Percentiles rank a stretch among this genome's conserved stretches.
phyloP scores from a whole-genome alignment of 2,888 invertebrate species.

The Metallyticus violacea region DNA sequence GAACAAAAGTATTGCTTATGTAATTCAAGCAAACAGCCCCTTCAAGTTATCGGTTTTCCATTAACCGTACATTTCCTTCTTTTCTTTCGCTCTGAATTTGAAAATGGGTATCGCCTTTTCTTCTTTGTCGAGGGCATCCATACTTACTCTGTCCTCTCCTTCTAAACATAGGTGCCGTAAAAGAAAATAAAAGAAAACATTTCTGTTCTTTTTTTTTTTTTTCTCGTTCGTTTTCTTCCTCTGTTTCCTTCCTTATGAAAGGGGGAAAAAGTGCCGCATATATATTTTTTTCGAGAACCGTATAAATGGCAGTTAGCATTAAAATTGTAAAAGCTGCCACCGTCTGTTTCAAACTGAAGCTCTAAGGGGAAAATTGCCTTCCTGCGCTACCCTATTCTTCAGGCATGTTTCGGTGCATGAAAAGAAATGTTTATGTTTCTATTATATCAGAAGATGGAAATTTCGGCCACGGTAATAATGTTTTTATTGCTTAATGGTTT shows the following conservation, averaged over 20 bases:
- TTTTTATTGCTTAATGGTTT: too few relatives aligned
- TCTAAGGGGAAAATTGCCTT: too few relatives aligned
- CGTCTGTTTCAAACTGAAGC: conserved; percentile 8
- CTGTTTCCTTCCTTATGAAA: neutral
- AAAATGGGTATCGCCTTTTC: neutral
- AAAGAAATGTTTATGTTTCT: neutral
- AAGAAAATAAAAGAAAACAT: conserved; percentile 1
- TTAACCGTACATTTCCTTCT: conserved; percentile 1
- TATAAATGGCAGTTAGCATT: conserved; percentile 30
- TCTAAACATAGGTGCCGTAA: conserved; percentile 2
- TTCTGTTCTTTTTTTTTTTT: neutral
- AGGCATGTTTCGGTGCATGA: too few relatives aligned
- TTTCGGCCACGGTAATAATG: too few relatives aligned
- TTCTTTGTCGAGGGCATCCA: conserved; percentile 8
- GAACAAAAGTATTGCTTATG: conserved; percentile 14
- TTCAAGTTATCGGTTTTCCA: conserved; percentile 26
- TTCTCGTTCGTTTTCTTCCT: conserved; percentile 3
- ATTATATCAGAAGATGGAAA: too few relatives aligned
- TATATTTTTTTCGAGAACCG: conserved; percentile 19
- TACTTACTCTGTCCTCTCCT: neutral
- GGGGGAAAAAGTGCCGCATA: conserved; percentile 15
- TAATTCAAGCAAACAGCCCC: conserved; percentile 18
- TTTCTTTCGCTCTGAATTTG: neutral
- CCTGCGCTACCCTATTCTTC: too few relatives aligned
- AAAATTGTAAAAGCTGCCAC: conserved; percentile 26